These are phyloP conservation scores for Chroicocephalus ridibundus DNA, from an alignment of 2,113 vertebrate genomes.

Conservation along the genomic window DNA sequence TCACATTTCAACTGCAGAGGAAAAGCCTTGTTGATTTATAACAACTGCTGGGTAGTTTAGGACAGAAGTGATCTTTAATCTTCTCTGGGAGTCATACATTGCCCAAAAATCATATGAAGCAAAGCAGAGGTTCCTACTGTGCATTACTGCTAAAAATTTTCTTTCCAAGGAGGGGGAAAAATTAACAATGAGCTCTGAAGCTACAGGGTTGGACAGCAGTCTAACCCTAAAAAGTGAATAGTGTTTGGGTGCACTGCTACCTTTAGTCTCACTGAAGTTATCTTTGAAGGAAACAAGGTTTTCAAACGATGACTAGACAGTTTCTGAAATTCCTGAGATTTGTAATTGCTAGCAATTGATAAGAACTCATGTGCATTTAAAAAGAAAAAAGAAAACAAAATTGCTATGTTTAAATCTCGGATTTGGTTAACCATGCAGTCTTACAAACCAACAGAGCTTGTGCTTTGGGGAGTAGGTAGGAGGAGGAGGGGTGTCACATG, in stretches of 20 bases:
- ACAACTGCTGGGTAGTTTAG: not conserved
- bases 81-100: not conserved
- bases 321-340: not conserved
- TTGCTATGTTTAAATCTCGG: not conserved
- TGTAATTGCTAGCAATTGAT: not conserved
- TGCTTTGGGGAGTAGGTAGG: not conserved
- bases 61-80: not conserved
- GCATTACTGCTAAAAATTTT: not conserved
- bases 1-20: not conserved
- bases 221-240: not conserved
- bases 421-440: not conserved
- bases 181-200: not conserved
- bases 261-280: fast-evolving
- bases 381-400: not conserved
- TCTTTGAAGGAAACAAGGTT: not conserved
- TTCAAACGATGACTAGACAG: not conserved
- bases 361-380: not conserved
- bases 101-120: not conserved
- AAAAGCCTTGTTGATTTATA: not conserved
- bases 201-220: not conserved
- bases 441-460: not conserved
- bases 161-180: not conserved
- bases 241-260: not conserved
- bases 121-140: not conserved
- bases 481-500: not conserved